These are phyloP conservation scores for Steinernema scapterisci DNA, from an alignment of 2,888 invertebrate genomes.

Conservation along the genomic window DNA sequence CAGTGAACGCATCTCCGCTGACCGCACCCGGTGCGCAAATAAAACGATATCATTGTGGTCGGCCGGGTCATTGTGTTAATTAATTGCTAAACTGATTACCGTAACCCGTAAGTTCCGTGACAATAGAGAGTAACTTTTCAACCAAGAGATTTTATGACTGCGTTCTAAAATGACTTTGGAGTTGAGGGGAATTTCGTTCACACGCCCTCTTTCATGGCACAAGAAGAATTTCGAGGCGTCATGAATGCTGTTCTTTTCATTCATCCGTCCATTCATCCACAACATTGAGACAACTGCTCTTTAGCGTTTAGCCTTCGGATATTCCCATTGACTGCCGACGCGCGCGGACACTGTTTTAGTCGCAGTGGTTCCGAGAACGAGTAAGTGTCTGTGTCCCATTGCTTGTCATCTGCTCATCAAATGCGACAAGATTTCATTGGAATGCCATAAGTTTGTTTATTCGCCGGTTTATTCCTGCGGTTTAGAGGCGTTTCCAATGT, in stretches of 20 bases:
- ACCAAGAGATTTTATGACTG: too few species aligned
- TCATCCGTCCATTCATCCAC: background rate
- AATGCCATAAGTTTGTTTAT: constrained; percentile 3
- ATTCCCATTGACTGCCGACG: constrained; percentile 5
- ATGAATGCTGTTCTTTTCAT: background rate
- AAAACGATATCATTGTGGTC: constrained; percentile 11
- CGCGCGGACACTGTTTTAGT: constrained; percentile 7
- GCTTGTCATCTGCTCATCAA: constrained; percentile 27
- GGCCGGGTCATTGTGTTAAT: constrained; percentile 7
- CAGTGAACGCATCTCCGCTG: constrained; percentile 2
- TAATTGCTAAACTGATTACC: background rate
- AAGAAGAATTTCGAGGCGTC: background rate
- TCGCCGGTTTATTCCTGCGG: background rate
- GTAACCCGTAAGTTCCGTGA: background rate
- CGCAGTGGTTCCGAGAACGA: background rate
- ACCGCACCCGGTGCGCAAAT: constrained; percentile 23
- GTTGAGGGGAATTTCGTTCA: too few species aligned
- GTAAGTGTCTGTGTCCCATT: background rate
- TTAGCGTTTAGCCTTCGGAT: background rate
- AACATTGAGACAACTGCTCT: constrained; percentile 6
- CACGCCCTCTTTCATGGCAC: background rate
- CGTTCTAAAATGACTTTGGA: too few species aligned
- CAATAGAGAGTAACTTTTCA: background rate
- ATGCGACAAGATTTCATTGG: background rate
- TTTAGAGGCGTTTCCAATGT: background rate